These are phyloP conservation scores for Acanthis flammea DNA, from an alignment of 2,797 vertebrate species.

Conservation along the genomic window DNA sequence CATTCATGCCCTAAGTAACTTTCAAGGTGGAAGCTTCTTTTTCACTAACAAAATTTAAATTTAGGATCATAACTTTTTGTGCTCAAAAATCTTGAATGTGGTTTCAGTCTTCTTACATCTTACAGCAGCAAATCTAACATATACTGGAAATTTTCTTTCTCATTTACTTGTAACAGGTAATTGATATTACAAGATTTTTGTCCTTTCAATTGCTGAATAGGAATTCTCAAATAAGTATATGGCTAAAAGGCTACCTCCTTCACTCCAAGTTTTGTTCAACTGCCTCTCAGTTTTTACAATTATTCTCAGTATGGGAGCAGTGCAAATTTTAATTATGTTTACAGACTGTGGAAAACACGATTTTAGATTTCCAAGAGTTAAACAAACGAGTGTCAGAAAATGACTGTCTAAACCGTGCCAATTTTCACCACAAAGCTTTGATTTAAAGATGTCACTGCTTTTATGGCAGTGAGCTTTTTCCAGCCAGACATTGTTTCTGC, in stretches of 20 bases:
- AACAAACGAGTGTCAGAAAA: background rate
- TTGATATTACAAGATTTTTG: background rate
- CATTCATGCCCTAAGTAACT: background rate
- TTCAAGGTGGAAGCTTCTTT: background rate
- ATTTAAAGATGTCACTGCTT: background rate
- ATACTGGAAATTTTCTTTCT: background rate
- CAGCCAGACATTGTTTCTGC: background rate
- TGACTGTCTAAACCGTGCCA: background rate
- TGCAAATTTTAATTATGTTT: background rate
- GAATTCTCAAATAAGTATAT: background rate
- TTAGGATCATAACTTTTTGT: background rate
- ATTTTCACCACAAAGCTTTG: background rate
- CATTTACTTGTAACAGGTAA: background rate
- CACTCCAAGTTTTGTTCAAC: background rate
- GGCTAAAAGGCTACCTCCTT: background rate
- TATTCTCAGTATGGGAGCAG: background rate
- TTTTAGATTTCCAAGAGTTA: background rate
- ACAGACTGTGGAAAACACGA: background rate
- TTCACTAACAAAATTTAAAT: background rate
- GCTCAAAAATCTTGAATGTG: background rate
- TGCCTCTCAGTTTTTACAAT: background rate
- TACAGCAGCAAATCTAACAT: background rate
- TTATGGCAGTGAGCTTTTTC: background rate
- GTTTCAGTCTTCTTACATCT: background rate
- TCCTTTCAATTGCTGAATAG: background rate